Conservation (phyloP, 2,888 invertebrate genomes). For the Malachius bipustulatus region DNA sequence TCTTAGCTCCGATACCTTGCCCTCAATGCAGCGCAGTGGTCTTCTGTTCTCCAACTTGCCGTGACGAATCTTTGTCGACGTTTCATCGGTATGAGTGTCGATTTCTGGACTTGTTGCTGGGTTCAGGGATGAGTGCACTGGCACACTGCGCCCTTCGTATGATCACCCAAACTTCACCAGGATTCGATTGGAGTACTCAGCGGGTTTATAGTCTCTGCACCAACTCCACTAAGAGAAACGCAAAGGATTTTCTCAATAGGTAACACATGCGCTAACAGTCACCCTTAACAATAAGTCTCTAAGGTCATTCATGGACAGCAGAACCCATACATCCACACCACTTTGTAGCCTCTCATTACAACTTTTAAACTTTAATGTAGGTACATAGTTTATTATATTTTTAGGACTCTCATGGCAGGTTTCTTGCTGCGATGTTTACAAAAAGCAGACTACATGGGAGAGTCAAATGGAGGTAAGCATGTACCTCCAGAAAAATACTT, state of each 20-base stretch:
- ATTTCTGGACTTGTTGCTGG: conserved; percentile 60
- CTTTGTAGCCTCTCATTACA: no score
- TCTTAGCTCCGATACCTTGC: conserved; percentile 58
- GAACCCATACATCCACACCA: no score
- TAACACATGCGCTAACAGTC: no score
- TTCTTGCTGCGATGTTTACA: conserved; percentile 63
- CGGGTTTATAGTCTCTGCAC: conserved; percentile 52
- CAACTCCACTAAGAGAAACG: conserved; percentile 47
- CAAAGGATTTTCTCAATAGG: conserved; percentile 61
- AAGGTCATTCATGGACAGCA: no score
- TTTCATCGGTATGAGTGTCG: conserved; percentile 70
- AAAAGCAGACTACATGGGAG: conserved; percentile 51
- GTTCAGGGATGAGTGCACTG: conserved; percentile 66
- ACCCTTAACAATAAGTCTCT: no score
- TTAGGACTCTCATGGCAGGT: conserved; percentile 64
- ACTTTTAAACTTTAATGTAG: no score
- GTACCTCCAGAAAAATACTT: neutral
- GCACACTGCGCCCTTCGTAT: conserved; percentile 64
- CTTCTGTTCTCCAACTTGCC: conserved; percentile 58
- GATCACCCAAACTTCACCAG: conserved; percentile 55
- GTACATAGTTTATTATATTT: no score
- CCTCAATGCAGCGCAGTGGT: conserved; percentile 62
- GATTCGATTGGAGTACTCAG: conserved; percentile 38
- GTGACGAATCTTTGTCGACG: conserved; percentile 47
- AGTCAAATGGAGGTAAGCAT: conserved; percentile 17